Evolutionary conservation across 2,113 vertebrate species (phyloP).

Genomic region (Leucoraja erinaceus): DNA sequence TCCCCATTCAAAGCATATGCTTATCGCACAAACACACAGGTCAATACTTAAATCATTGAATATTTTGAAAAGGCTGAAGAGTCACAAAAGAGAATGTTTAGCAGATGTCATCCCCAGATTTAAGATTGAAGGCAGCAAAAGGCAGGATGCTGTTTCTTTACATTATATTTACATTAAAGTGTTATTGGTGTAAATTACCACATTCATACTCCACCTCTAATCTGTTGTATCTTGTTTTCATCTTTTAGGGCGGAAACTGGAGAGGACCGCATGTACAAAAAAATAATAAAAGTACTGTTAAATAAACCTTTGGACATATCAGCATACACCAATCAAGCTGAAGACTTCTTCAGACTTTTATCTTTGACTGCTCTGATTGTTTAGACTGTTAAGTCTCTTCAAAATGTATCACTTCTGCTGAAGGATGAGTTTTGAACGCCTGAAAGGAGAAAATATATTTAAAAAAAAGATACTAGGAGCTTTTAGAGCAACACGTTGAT

Average conservation of each 20-base stretch:
- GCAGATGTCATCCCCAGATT: background rate
- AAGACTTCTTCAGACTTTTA: slow-evolving; percentile 66
- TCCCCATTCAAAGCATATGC: background rate
- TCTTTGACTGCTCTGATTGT: slow-evolving; percentile 60
- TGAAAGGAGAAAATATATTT: slow-evolving; percentile 55
- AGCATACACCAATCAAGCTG: slow-evolving; percentile 70
- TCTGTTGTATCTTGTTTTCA: slow-evolving; percentile 58
- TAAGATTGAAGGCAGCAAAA: slow-evolving; percentile 33
- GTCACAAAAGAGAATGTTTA: background rate
- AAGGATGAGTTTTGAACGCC: slow-evolving; percentile 60
- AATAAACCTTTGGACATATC: slow-evolving; percentile 75
- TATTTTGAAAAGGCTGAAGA: slow-evolving; percentile 37
- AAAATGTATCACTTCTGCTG: slow-evolving; percentile 63
- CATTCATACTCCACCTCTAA: slow-evolving; percentile 47
- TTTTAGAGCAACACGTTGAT: slow-evolving; percentile 64
- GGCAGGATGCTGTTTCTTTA: slow-evolving; percentile 37
- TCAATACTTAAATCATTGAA: background rate
- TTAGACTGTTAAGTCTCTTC: slow-evolving; percentile 72
- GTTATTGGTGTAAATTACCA: background rate
- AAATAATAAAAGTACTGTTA: slow-evolving; percentile 64
- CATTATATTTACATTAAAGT: background rate
- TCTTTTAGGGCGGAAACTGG: slow-evolving; percentile 81
- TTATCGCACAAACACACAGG: background rate
- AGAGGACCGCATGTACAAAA: slow-evolving; percentile 74
- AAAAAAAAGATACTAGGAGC: slow-evolving; percentile 56